phyloP scores from a whole-genome alignment of 2,888 invertebrate species.

The Dichetophora obliterata region DNA sequence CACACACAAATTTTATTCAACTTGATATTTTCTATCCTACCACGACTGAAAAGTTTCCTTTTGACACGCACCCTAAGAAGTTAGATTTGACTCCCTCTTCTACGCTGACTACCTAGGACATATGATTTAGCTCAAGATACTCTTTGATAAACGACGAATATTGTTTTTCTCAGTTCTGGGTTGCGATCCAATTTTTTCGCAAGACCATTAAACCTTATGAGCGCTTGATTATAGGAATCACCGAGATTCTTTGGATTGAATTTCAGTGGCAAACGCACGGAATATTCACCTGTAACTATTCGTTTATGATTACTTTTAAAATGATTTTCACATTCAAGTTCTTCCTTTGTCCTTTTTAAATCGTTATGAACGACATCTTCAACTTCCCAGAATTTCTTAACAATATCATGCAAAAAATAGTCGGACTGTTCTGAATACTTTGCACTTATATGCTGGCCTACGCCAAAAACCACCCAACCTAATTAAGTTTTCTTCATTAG shows the following conservation, averaged over 20 bases:
- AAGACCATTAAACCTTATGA: neutral
- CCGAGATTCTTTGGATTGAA: conserved; percentile 10
- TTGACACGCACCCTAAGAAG: conserved; percentile 34
- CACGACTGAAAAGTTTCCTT: conserved; percentile 24
- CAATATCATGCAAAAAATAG: conserved; percentile 14
- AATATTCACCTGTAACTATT: conserved; percentile 24
- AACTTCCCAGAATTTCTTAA: conserved; percentile 44
- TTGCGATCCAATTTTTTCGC: conserved; percentile 40
- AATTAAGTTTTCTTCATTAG: conserved; percentile 47
- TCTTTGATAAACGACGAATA: conserved; percentile 36
- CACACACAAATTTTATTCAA: neutral
- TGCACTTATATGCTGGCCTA: conserved; percentile 7
- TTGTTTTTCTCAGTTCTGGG: conserved; percentile 24
- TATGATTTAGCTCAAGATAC: conserved; percentile 35
- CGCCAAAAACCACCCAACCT: conserved; percentile 48
- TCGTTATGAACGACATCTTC: conserved; percentile 29
- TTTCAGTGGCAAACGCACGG: conserved; percentile 28
- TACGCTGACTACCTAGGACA: conserved; percentile 1
- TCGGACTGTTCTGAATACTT: neutral
- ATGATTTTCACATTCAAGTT: conserved; percentile 34
- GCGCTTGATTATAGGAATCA: conserved; percentile 39
- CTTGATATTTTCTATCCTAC: too few relatives aligned
- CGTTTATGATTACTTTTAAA: conserved; percentile 14
- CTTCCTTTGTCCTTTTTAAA: conserved; percentile 13
- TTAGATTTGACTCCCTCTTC: conserved; percentile 4